phyloP scores from a whole-genome alignment of 2,888 invertebrate species.

The Drosophila sordidapex region DNA sequence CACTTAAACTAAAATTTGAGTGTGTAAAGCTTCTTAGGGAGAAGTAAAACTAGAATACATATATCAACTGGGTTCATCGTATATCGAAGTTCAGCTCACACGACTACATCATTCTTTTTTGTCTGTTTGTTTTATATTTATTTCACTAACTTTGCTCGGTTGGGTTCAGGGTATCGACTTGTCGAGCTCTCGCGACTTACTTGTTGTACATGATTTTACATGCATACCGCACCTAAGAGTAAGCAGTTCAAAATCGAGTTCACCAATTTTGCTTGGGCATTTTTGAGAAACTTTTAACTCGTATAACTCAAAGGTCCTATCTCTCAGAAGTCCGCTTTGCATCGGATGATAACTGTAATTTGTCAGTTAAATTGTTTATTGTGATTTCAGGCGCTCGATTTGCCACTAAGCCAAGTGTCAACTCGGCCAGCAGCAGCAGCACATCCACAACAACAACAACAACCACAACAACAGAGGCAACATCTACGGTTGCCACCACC shows the following conservation, averaged over 20 bases:
- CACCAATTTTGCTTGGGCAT: not conserved
- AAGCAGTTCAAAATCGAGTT: not conserved
- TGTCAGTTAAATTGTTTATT: not conserved
- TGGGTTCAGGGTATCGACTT: not conserved
- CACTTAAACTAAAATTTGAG: not conserved
- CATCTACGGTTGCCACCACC: slow-evolving; percentile 3
- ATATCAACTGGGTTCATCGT: too few species aligned
- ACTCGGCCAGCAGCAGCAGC: not conserved
- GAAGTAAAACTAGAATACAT: too few species aligned
- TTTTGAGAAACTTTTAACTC: not conserved
- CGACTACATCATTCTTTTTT: not conserved
- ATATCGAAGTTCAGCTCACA: not conserved
- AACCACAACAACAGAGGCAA: slow-evolving; percentile 13
- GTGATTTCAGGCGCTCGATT: slow-evolving; percentile 9
- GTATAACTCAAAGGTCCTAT: not conserved
- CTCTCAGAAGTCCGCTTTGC: not conserved
- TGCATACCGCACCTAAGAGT: not conserved
- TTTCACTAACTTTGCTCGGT: not conserved
- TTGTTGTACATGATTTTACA: not conserved
- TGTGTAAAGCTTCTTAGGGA: not conserved
- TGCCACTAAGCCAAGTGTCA: not conserved
- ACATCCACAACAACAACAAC: slow-evolving; percentile 1
- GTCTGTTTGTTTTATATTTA: not conserved
- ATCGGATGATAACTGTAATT: not conserved
- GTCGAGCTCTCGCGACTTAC: not conserved